Conservation (phyloP, 2,888 invertebrate species). For the Noctua pronuba region DNA sequence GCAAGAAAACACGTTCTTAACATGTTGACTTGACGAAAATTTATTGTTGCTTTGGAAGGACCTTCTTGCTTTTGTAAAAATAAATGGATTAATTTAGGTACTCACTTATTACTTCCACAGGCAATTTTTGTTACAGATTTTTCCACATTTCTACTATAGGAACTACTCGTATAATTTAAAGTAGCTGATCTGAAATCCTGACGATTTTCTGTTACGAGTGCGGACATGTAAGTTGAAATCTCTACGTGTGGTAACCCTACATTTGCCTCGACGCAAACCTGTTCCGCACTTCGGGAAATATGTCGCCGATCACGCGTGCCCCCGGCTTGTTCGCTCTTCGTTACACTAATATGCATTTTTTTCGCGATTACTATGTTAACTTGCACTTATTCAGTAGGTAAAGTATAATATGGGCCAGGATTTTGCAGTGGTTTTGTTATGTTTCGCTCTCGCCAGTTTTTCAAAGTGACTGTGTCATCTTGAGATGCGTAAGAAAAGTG, state of each 20-base stretch:
- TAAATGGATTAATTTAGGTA: background rate
- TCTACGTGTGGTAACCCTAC: conserved; percentile 50
- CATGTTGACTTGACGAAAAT: background rate
- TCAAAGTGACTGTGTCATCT: background rate
- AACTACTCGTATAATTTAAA: conserved; percentile 2
- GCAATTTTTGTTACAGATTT: background rate
- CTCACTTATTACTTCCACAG: background rate
- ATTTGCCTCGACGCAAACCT: conserved; percentile 81
- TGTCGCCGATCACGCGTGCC: conserved; percentile 86
- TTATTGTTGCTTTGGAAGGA: background rate
- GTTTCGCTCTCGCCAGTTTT: background rate
- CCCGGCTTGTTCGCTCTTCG: conserved; percentile 79
- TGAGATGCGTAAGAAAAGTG: conserved; percentile 15
- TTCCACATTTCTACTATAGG: too few species aligned
- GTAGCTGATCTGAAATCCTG: background rate
- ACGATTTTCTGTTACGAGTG: background rate
- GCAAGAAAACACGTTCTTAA: background rate
- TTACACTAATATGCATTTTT: conserved; percentile 78
- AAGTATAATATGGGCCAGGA: background rate
- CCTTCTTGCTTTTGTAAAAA: background rate
- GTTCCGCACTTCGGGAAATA: conserved; percentile 86
- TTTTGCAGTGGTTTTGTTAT: background rate
- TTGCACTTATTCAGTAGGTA: conserved; percentile 36
- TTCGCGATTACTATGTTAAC: conserved; percentile 38
- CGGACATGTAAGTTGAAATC: conserved; percentile 6